Base-by-base conservation (phyloP, 2,888 invertebrate species). In the Mythimna ferrago region DNA sequence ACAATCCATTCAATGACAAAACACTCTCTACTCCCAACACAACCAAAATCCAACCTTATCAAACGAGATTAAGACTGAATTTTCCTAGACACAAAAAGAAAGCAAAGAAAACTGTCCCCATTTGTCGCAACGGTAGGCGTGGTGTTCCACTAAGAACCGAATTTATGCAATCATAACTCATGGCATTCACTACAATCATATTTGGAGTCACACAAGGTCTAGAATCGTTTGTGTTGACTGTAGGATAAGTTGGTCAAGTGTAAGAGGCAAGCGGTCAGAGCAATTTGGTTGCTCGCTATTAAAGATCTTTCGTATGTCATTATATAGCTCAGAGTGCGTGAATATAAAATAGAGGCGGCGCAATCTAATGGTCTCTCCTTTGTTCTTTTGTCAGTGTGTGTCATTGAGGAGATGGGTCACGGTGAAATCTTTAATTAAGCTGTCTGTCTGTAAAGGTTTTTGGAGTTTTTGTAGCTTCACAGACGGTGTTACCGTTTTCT, bases 101-200 rank as follows among this genome's bases (percentile, higher is more conserved):
- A 87, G 78, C 76, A 80, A 80, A 89, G 91, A 92, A 94, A 93
- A 94, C 82, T 94, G 95, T 95, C 95, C 92, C 92, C 91, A 90
- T 92, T 94, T 94, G 94, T 94, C 95, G 93, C 94, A 94, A 93
- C 82, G 89, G 93, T 85, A 90, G 95, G 95, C 95, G 95, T 94
- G 94, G 93, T 92, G 91, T 89, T 92, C 90, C 83, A 92, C 82
- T 85, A 85, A 83, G 85, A 82, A 74, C 60, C 53, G 61, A 82
- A 78, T 85, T 69, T 76, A 58, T 73, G 61, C 78, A 73, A 83
- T 73, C 64, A 71, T 65, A 67, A 53, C 32, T 9, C 1, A 9
- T 66, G 1, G 53, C 5, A 9, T 38, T 11, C 0, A n/a, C 9
- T 0, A 0, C 6, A 56, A 58, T 63, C 68, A 76, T 81, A 79